A percentile compares a stretch with the other conserved stretches of the same genome.
Evolutionary conservation across 2,797 vertebrate genomes (phyloP).

Genomic region (Sorex maritimensis): DNA sequence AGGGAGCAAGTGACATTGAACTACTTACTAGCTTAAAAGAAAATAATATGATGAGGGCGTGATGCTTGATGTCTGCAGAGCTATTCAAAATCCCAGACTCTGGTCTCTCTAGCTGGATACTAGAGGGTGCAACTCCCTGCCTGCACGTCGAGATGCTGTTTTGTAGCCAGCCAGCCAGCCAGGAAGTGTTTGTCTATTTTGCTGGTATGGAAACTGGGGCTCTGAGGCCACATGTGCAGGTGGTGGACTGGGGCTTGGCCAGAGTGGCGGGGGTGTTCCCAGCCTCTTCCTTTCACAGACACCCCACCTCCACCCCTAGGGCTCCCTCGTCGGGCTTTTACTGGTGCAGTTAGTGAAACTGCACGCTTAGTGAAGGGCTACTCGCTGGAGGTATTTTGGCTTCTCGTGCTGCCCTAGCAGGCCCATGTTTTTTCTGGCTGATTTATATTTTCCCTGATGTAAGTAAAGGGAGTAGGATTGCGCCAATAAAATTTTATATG

Average conservation of each 20-base stretch:
- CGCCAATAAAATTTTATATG: slow-evolving; percentile 66
- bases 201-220: not conserved
- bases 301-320: not conserved
- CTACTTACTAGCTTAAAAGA: not conserved
- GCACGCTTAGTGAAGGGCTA: not conserved
- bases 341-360: not conserved
- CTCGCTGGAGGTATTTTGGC: slow-evolving; percentile 36
- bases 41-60: not conserved
- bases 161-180: not conserved
- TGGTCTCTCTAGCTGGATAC: too few species aligned
- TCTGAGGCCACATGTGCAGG: not conserved
- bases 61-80: not conserved
- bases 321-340: not conserved
- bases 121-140: too few species aligned
- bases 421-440: slow-evolving; percentile 69
- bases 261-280: not conserved
- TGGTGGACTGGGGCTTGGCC: not conserved
- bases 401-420: not conserved
- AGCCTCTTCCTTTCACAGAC: not conserved
- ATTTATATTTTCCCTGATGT: slow-evolving; percentile 71
- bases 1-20: not conserved
- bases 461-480: slow-evolving; percentile 50
- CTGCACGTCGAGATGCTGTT: not conserved
- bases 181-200: slow-evolving; percentile 16
- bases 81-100: not conserved